Evolutionary conservation across 1,140 invertebrate species (phyloP), one percentile per base, ranked within the genome.

Genomic region (Cotesia vestalis): DNA sequence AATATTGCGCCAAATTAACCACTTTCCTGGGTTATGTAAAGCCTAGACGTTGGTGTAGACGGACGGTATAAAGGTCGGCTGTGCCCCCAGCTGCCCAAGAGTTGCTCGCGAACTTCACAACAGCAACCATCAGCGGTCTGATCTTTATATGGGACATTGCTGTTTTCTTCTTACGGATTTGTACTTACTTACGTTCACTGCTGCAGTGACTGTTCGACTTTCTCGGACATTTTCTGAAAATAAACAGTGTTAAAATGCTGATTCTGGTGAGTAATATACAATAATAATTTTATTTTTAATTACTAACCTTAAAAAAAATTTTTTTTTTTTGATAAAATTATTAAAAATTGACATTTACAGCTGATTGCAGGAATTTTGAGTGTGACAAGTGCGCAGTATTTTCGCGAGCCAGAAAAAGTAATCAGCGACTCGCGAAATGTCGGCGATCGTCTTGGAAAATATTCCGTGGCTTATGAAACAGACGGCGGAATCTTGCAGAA

Each of bases 401-500:
- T 86, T 69, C 79, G 78, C 4, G 78, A 84, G 59, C 86, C 86
- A 0, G 85, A 87, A 63, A 86, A 86, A 70, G 75, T 84, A 55
- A 60, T 86, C 0, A 83, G 78, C 12, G 78, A 82, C 0, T 75
- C 78, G 17, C 80, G 81, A 14, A 78, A 84, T 53, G 73, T 86
- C 0, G 85, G 85, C 4, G 86, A 86, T 11, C 79, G 77, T 2
- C 79, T 81, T 14, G 86, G 86, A 35, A 80, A 83, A 66, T 86
- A 86, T 52, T 80, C 79, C 1, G 86, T 83, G 69, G 71, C 81
- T 0, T 89, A 88, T 71, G 85, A 89, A 73, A 88, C 88, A 4
- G 87, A 83, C n/a, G 88, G 88, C 60, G 88, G 88, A 0, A 89
- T 88, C 20, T 59, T 83, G 1, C 86, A 87, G 38, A 78, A 80